These are phyloP conservation scores for Hirtodrosophila trivittata DNA, from an alignment of 2,888 invertebrate species.

Conservation along the genomic window DNA sequence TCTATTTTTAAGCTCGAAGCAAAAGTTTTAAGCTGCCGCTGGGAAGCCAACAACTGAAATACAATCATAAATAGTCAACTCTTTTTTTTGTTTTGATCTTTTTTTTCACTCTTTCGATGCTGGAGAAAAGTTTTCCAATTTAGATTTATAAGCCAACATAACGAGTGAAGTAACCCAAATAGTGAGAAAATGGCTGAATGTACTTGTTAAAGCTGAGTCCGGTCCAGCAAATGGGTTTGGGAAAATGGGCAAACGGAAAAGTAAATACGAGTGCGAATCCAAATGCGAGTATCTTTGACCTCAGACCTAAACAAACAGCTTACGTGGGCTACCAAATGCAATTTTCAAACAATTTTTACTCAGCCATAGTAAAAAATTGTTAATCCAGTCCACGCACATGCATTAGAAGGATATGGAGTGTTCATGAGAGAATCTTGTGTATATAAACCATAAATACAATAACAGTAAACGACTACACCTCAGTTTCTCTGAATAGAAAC, in stretches of 20 bases:
- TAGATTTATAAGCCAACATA: constrained; percentile 55
- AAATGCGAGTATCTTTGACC: constrained; percentile 15
- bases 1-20: constrained; percentile 14
- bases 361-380: constrained; percentile 22
- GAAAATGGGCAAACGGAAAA: constrained; percentile 7
- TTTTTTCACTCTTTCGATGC: constrained; percentile 8
- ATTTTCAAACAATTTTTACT: constrained; percentile 45
- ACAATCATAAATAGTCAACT: constrained; percentile 32
- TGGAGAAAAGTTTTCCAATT: constrained; percentile 68
- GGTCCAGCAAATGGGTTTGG: background rate
- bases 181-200: constrained; percentile 7
- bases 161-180: constrained; percentile 27
- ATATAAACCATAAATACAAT: too few relatives aligned
- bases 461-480: too few relatives aligned
- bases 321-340: constrained; percentile 21
- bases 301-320: constrained; percentile 15
- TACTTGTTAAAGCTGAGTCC: constrained; percentile 12
- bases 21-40: constrained; percentile 38
- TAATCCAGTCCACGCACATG: constrained; percentile 33
- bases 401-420: constrained; percentile 19
- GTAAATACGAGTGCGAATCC: constrained; percentile 12
- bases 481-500: background rate
- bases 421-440: constrained; percentile 12
- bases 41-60: constrained; percentile 14
- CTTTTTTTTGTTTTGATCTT: background rate